Base-by-base conservation (phyloP, 2,113 vertebrate species). In the Carollia perspicillata region DNA sequence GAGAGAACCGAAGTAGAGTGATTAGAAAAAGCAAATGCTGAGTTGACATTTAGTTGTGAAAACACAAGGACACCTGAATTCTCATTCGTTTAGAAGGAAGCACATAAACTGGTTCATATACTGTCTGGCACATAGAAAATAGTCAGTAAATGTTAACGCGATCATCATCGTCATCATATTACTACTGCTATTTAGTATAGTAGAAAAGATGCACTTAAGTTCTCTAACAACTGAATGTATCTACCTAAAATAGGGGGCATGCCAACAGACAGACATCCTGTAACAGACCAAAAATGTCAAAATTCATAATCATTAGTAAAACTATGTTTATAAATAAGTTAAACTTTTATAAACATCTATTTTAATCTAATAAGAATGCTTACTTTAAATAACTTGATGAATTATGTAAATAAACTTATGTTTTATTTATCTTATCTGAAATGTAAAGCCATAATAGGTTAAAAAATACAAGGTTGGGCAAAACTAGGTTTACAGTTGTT, bases 371-470 rank as follows among this genome's bases (percentile, higher is more conserved):
- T 71, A 77, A 78, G 84, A 79, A 5, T 63, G 1, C 72, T 93
- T 71, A 60, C 28, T 89, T 86, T 87, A 58, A 88, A 69, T 11
- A 37, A 55, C 18, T 86, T 77, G 18, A 75, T 80, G 9, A 94
- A 91, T 92, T 92, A 68, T 33, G 51, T 77, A 90, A 87, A 77
- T 69, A 7, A 10, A 5, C 2, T 65, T 85, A 63, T 44, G 18
- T 65, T 71, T 68, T 68, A 81, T 80, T 89, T 96, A 66, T 90
- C 53, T 78, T 89, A 55, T 72, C 53, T 87, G 17, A 97, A 95
- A 88, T 72, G 10, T 68, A 83, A 94, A 92, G 8, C 58, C 22
- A 66, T 35, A 88, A 74, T 30, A 81, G 35, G 33, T 83, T 93
- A 60, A 74, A 81, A 93, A 95, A 68, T 68, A 60, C 18, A 93